Base-by-base conservation (phyloP, 2,888 invertebrate genomes). In the Sesia apiformis region DNA sequence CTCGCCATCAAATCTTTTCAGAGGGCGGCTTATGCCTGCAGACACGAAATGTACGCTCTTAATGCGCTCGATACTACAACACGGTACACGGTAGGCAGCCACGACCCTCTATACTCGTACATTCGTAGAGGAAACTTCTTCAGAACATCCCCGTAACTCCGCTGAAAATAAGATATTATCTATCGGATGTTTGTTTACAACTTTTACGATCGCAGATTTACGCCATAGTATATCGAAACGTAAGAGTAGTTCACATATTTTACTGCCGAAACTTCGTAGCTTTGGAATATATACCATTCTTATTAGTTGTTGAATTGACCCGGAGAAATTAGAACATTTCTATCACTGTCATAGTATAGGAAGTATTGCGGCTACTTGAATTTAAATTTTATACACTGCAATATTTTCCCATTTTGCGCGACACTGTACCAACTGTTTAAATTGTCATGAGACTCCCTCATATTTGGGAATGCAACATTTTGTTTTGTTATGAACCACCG, bases 1-100 rank as follows among this genome's bases (percentile, higher is more conserved):
- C 81, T 81, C 83, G 78, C 82, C 86, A 82, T 88, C 87, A 88
- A 87, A 87, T 89, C 88, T 88, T 87, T 87, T 86, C 85, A 80
- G 80, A 75, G 76, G 73, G 77, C 74, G 80, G 85, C 87, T 87
- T 85, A 84, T 78, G 76, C 76, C 73, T 75, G 75, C 77, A 81
- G 80, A 81, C 79, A 78, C 75, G 81, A 78, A 78, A 78, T 76
- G 76, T 81, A 78, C 76, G 78, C 74, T 78, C 71, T 80, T 83
- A 86, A 86, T 83, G 79, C 80, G 76, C 74, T 76, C 74, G 72
- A 78, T 76, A 77, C 76, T 66, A n/a, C 46, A 46, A 46, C 46
- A 46, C 46, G 46, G 46, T 46, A 46, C 46, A 46, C 46, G n/a
- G n/a, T 46, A n/a, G 46, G 46, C 46, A 46, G 69, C 63, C 60